These are phyloP conservation scores for Erinaceus europaeus DNA, from an alignment of 2,113 vertebrate species.

Conservation along the genomic window DNA sequence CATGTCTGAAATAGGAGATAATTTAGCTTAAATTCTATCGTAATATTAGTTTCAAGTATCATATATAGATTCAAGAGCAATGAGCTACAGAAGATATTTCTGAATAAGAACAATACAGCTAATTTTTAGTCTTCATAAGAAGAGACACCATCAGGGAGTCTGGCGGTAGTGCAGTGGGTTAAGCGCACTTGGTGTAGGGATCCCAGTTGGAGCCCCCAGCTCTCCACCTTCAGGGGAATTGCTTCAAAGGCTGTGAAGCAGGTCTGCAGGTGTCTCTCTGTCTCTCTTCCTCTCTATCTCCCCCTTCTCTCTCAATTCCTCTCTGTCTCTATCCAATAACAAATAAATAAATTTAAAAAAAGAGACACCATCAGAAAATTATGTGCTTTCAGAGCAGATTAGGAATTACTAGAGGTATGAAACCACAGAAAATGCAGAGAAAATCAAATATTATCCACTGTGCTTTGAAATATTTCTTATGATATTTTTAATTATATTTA, in stretches of 20 bases:
- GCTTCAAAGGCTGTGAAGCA: too few species aligned
- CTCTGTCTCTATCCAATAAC: too few species aligned
- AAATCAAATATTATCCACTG: rapidly evolving
- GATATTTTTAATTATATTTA: neutral
- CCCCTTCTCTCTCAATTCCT: too few species aligned
- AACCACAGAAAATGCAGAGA: neutral
- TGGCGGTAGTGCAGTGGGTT: neutral
- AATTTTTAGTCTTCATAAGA: neutral
- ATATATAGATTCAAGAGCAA: neutral
- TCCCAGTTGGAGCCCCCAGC: too few species aligned
- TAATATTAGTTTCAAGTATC: neutral
- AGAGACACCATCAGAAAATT: too few species aligned
- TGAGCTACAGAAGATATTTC: neutral
- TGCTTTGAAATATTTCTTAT: neutral
- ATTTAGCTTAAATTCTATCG: neutral
- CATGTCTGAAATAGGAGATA: neutral
- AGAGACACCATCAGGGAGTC: rapidly evolving
- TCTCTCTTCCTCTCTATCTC: too few species aligned
- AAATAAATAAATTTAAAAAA: too few species aligned
- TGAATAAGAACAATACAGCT: neutral
- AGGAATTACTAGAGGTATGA: neutral
- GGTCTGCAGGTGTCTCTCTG: too few species aligned
- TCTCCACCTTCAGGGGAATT: too few species aligned
- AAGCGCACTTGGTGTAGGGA: too few species aligned
- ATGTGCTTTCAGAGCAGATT: neutral